phyloP scores from a whole-genome alignment of 1,140 invertebrate genomes.

The Ruditapes philippinarum region DNA sequence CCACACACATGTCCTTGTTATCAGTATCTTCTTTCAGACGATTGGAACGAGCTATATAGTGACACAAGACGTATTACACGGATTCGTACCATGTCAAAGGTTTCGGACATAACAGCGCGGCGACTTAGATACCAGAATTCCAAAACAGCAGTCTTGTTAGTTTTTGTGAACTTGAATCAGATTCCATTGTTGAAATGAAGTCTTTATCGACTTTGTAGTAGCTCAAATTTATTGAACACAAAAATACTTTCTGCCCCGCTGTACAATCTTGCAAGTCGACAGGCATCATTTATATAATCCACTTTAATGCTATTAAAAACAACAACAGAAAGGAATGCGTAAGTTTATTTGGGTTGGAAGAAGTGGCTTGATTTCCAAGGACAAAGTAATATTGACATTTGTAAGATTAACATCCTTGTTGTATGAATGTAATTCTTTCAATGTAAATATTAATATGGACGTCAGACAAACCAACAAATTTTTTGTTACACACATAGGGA shows the following conservation, averaged over 20 bases:
- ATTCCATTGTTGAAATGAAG: slow-evolving; percentile 32
- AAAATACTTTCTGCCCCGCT: not conserved
- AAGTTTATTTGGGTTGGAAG: too few species aligned
- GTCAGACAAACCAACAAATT: too few species aligned
- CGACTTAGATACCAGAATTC: slow-evolving; percentile 44
- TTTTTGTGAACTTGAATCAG: slow-evolving; percentile 62
- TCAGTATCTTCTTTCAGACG: not conserved
- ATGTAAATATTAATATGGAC: too few species aligned
- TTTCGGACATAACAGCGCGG: slow-evolving; percentile 10
- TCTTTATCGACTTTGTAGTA: slow-evolving; percentile 34
- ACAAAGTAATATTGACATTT: too few species aligned
- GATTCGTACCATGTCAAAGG: not conserved
- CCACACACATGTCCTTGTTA: not conserved
- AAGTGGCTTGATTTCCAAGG: too few species aligned
- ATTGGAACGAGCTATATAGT: slow-evolving; percentile 21
- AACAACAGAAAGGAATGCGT: too few species aligned
- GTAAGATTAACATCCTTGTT: too few species aligned
- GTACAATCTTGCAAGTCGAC: not conserved
- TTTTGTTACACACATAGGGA: too few species aligned
- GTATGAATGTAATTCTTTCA: too few species aligned
- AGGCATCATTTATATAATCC: slow-evolving; percentile 18
- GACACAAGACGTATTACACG: not conserved
- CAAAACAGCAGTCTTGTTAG: slow-evolving; percentile 60
- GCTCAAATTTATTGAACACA: slow-evolving; percentile 30
- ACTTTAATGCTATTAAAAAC: too few species aligned